Base-by-base conservation (phyloP, 1,140 invertebrate genomes). In the Zaprionus lachaisei region DNA sequence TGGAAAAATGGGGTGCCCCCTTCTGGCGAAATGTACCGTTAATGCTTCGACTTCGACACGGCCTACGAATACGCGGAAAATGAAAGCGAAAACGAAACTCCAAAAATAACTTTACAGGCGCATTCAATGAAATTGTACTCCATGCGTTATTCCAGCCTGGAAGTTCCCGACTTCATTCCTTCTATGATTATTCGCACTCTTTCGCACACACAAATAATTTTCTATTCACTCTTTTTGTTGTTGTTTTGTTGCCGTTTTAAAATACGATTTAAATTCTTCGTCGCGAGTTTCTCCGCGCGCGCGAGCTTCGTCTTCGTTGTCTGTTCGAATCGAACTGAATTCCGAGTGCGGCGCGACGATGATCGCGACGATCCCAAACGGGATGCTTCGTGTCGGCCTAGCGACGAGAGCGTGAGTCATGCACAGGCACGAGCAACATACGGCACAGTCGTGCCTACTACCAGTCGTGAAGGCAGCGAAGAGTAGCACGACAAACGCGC, bases 41-140 rank as follows among this genome's bases (percentile, higher is more conserved):
- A 34, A 26, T 26, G 38, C 20, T 15, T 5, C 31, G 49, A 56
- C 24, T 41, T 15, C 38, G 37, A 38, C 37, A 38, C 37, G 37
- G 37, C 37, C 37, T 4, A 38, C 37, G 37, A 15, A n/a, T 47
- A 47, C 41, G 41, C 41, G 41, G 20, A 61, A 74, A 63, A 38
- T 17, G 72, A 71, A 76, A 76, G 55, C 68, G 65, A 67, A 72
- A 80, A 56, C 56, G 17, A 57, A 78, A 73, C 79, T 84, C 84
- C 81, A 73, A 81, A 90, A 84, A 89, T 89, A 90, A 73, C 71
- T 79, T 70, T 57, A 67, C 44, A 61, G 41, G 41, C 44, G 38
- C 41, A 67, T 44, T 55, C 22, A 51, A 47, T 69, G 57, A 58
- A 51, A 37, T 54, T 58, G 9, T 47, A 54, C 64, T 72, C 72